A percentile compares a stretch with the other conserved stretches of the same genome.
These are phyloP conservation scores for Caranx melampygus DNA, from an alignment of 2,113 vertebrate species.

Conservation along the genomic window DNA sequence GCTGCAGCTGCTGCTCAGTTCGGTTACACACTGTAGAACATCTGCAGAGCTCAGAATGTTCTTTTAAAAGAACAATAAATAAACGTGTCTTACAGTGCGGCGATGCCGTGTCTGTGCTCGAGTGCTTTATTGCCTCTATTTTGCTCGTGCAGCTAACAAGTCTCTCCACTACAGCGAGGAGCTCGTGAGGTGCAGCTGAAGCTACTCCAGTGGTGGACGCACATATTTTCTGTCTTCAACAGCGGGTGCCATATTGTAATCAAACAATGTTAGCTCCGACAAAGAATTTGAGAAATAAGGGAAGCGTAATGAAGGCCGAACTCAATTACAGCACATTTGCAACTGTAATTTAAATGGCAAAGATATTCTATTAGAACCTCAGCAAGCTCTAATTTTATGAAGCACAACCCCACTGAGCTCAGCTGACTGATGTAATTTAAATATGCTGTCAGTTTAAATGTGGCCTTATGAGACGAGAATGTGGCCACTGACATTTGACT, in stretches of 20 bases:
- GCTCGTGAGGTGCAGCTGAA: conserved; percentile 60
- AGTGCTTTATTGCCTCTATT: conserved; percentile 44
- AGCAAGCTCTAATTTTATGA: conserved; percentile 72
- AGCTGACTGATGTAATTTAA: conserved; percentile 65
- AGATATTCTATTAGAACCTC: conserved; percentile 70
- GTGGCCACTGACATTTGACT: conserved; percentile 74
- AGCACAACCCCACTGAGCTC: conserved; percentile 63
- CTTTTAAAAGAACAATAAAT: conserved; percentile 22
- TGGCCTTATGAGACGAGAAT: conserved; percentile 52
- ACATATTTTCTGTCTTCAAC: conserved; percentile 42
- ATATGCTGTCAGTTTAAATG: conserved; percentile 65
- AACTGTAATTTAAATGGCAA: conserved; percentile 71
- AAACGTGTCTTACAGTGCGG: conserved; percentile 10
- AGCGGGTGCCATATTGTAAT: conserved; percentile 61
- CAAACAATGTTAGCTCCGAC: conserved; percentile 63
- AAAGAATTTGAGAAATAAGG: conserved; percentile 61
- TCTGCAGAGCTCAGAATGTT: conserved; percentile 15
- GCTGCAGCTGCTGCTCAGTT: conserved; percentile 8
- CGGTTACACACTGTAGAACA: background rate
- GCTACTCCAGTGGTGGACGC: conserved; percentile 59
- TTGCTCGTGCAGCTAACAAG: conserved; percentile 53
- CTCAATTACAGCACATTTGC: conserved; percentile 58
- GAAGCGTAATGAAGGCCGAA: conserved; percentile 49
- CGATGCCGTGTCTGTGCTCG: background rate
- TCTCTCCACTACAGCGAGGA: conserved; percentile 56